Evolutionary conservation across 2,113 vertebrate species (phyloP).

Genomic region (Scartelaos histophorus): DNA sequence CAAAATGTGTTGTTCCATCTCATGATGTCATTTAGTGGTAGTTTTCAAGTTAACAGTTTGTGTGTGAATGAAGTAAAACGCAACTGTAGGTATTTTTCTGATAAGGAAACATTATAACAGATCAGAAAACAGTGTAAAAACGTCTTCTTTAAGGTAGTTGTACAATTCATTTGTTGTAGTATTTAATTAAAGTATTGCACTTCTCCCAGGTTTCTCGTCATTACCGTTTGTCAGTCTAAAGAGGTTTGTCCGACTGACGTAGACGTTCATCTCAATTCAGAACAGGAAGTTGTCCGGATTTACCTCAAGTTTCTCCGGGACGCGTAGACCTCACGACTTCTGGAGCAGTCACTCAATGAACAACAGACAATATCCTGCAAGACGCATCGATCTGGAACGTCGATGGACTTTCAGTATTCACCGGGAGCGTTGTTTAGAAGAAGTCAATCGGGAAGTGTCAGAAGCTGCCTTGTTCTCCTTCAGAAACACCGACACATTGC

Average conservation of each 20-base stretch:
- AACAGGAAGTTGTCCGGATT: background rate
- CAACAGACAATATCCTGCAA: conserved; percentile 16
- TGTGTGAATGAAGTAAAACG: too few relatives aligned
- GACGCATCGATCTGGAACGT: conserved; percentile 34
- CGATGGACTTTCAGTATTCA: background rate
- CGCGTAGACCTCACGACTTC: conserved; percentile 47
- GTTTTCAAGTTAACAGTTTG: too few relatives aligned
- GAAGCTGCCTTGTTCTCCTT: background rate
- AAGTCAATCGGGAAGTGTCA: background rate
- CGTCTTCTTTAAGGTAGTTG: too few relatives aligned
- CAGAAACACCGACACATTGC: background rate
- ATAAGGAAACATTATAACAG: too few relatives aligned
- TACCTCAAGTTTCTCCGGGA: conserved; percentile 28
- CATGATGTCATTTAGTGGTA: too few relatives aligned
- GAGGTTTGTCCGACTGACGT: conserved; percentile 13
- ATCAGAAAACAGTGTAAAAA: too few relatives aligned
- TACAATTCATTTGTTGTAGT: too few relatives aligned
- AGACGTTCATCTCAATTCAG: conserved; percentile 34
- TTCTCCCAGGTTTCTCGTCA: background rate
- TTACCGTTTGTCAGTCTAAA: conserved; percentile 2
- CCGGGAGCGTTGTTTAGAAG: background rate
- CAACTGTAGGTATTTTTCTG: too few relatives aligned
- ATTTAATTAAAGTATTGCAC: too few relatives aligned
- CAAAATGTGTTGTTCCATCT: too few relatives aligned
- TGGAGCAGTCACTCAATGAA: conserved; percentile 30